Conservation (phyloP, 1,140 invertebrate genomes). For the Drosophila melanogaster region DNA sequence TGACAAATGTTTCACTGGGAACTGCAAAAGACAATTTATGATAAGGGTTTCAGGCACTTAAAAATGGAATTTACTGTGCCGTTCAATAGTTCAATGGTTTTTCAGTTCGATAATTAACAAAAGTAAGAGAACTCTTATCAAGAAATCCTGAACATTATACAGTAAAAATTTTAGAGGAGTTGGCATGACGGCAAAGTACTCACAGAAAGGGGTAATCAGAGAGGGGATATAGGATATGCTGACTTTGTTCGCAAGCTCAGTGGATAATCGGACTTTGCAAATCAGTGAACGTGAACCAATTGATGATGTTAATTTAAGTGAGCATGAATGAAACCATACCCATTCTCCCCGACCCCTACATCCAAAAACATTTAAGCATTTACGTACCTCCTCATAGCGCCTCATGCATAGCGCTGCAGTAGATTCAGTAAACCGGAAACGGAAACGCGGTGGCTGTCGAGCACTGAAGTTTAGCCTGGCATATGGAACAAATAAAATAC, state of each 20-base stretch:
- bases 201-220: conserved; percentile 28
- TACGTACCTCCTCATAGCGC: conserved; percentile 5
- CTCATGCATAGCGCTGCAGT: neutral
- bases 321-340: conserved; percentile 59
- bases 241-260: conserved; percentile 20
- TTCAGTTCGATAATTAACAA: too few relatives aligned
- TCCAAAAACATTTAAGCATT: neutral
- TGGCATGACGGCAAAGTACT: conserved; percentile 1
- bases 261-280: conserved; percentile 74
- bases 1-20: conserved; percentile 48
- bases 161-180: too few relatives aligned
- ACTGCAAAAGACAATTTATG: conserved; percentile 20
- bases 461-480: conserved; percentile 52
- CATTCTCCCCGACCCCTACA: neutral
- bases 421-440: conserved; percentile 31
- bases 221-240: conserved; percentile 4
- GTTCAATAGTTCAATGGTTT: neutral
- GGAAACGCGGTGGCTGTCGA: conserved; percentile 52
- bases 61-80: neutral
- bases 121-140: neutral
- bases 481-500: conserved; percentile 40
- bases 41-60: conserved; percentile 1
- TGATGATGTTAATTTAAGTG: conserved; percentile 76
- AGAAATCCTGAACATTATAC: too few relatives aligned
- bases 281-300: conserved; percentile 75